Base-by-base conservation (phyloP, 2,113 vertebrate genomes). In the Brienomyrus longianalis region DNA sequence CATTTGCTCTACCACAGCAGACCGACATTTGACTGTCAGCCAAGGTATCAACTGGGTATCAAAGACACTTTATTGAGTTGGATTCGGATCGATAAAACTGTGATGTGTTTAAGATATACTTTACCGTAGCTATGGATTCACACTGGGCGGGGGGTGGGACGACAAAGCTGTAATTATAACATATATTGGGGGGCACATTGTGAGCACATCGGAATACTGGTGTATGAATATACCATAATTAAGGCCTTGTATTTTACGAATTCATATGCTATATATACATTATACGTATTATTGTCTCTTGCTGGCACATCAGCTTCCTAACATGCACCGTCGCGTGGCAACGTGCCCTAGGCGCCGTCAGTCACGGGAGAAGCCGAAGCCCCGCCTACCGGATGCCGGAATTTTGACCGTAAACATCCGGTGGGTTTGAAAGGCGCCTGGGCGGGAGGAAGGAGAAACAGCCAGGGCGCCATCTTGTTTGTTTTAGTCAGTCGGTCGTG, bases 361-460 rank as follows among this genome's bases (percentile, higher is more conserved):
- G 19, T 88, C 87, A 88, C 10, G 39, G 8, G 21, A 39, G 35
- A 43, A 80, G 5, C 15, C 8, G 15, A 43, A 59, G 39, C 10
- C 87, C 87, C 54, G 43, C 87, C 87, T 23, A 88, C 35, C 27
- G 31, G 17, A 35, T 43, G 35, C 54, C 52, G 21, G 39, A 88
- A 66, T 88, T 88, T 88, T 88, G 87, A 88, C 87, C 27, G 87
- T 88, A 88, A 88, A 88, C 87, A 62, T 88, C 87, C 87, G 31
- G 87, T 62, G 54, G 56, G 54, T 88, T 88, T 88, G 59, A 88
- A 88, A 88, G 17, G 56, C 43, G 19, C 4, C 87, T 66, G 87
- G 56, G 87, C 87, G 87, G 52, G 87, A 88, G 87, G 87, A 88
- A 88, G 56, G 56, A 45, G 87, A 88, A 62, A 87, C 27, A 54